These are phyloP conservation scores for Himalopsyche japonica DNA, from an alignment of 2,888 invertebrate species.

Conservation along the genomic window DNA sequence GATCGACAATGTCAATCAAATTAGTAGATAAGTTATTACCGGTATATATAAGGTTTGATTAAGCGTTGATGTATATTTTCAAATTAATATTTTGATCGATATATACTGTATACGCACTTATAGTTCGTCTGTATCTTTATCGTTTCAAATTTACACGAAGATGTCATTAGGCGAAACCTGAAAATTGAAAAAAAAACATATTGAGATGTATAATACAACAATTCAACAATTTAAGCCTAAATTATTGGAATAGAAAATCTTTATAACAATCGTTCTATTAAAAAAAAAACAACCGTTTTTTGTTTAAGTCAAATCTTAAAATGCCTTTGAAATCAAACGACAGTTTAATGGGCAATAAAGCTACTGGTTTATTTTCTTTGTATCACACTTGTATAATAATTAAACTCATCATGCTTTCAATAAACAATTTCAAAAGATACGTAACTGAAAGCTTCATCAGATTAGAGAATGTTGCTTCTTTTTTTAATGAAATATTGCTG, in stretches of 20 bases:
- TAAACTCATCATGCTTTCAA: neutral
- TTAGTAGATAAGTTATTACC: no score
- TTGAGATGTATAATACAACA: no score
- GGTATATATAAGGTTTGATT: no score
- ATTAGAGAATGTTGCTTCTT: neutral
- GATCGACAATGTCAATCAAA: no score
- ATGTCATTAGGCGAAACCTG: no score
- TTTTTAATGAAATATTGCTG: no score
- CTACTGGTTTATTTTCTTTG: slow-evolving; percentile 19
- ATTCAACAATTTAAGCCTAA: neutral
- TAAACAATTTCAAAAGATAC: neutral
- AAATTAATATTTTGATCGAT: no score
- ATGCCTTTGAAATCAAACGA: slow-evolving; percentile 16
- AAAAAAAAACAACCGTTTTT: neutral
- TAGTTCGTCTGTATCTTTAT: no score
- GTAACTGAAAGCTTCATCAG: neutral
- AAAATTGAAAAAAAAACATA: no score
- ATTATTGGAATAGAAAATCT: neutral
- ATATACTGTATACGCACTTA: no score
- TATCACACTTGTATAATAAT: neutral
- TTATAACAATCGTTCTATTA: neutral
- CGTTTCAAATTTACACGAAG: no score
- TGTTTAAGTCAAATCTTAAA: neutral
- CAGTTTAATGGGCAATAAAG: slow-evolving; percentile 16
- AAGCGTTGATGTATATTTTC: no score